Evolutionary conservation across 2,888 invertebrate genomes (phyloP).

Genomic region (Arctia plantaginis): DNA sequence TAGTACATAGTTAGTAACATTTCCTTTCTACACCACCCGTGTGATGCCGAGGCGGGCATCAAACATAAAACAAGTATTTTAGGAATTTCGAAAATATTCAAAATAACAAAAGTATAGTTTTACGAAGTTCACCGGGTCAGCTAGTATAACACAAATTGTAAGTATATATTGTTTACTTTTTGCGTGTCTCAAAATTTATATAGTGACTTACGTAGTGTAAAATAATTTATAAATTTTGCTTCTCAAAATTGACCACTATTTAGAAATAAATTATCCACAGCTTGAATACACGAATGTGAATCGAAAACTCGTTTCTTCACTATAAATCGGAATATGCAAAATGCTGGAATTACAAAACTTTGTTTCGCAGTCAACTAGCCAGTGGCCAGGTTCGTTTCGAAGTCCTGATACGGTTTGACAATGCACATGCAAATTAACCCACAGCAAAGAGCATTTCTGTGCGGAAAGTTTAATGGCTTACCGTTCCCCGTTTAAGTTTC

Average conservation of each 20-base stretch:
- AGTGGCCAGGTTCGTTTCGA: slow-evolving; percentile 72
- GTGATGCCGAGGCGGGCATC: too few species aligned
- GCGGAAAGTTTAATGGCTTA: slow-evolving; percentile 80
- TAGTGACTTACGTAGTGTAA: too few species aligned
- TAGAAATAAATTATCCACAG: background rate
- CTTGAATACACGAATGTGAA: background rate
- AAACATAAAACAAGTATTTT: too few species aligned
- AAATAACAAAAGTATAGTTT: too few species aligned
- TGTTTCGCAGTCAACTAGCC: slow-evolving; percentile 72
- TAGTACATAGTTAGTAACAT: too few species aligned
- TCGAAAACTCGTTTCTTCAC: slow-evolving; percentile 54
- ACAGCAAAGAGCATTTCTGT: slow-evolving; percentile 73
- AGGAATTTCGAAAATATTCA: too few species aligned
- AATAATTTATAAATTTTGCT: background rate
- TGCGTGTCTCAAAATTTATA: too few species aligned
- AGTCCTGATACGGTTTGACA: slow-evolving; percentile 83
- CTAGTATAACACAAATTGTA: too few species aligned
- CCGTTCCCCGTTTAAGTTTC: slow-evolving; percentile 66
- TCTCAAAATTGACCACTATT: background rate
- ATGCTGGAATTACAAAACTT: slow-evolving; percentile 75
- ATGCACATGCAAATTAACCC: slow-evolving; percentile 84
- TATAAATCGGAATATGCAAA: slow-evolving; percentile 66
- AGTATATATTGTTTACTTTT: too few species aligned
- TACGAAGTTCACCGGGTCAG: too few species aligned
- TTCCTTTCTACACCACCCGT: too few species aligned